Base-by-base conservation (phyloP, 1,140 invertebrate species). In the Hetaerina americana region DNA sequence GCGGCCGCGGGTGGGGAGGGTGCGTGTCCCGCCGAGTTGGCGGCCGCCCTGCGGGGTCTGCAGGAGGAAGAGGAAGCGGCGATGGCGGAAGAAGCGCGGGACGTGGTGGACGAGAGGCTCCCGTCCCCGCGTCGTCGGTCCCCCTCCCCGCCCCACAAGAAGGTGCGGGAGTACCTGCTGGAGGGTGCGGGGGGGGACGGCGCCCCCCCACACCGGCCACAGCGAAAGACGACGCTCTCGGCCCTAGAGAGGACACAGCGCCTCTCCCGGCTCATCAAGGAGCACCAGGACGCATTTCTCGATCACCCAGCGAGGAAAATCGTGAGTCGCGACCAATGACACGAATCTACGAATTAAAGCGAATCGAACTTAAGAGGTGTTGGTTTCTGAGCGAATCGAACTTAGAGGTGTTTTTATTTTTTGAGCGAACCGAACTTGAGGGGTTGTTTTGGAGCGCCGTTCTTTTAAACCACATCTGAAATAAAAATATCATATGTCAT, bases 231-330 rank as follows among this genome's bases (percentile, higher is more conserved):
- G 1, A 80, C 81, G 0, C 74, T 89, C 66, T 89, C 87, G 0
- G 85, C 85, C 75, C 87, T 86, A 0, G 87, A 90, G 76, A 79
- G 89, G 68, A 89, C 88, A 6, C 80, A 89, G 49, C 81, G 87
- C 73, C 82, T 90, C 68, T 87, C 87, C 71, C 83, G 84, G 75
- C 82, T 90, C 67, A 83, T 90, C 74, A 88, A 83, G 70, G 82
- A 82, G 70, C 80, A 80, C 74, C 75, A 77, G 77, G 73, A 49
- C 15, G 40, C 40, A 1, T 18, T 57, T 5, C 40, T 57, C 2
- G 40, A 57, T 12, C 66, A 29, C 5, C 71, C 78, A 25, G 73
- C 27, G n/a, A 76, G 77, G 25, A 66, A 73, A 68, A 74, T 72
- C 3, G 77, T 77, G 70, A 77, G 77, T 76, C 70, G 66, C 3